phyloP scores from a whole-genome alignment of 2,113 vertebrate species.

The Pterocles orientalis region DNA sequence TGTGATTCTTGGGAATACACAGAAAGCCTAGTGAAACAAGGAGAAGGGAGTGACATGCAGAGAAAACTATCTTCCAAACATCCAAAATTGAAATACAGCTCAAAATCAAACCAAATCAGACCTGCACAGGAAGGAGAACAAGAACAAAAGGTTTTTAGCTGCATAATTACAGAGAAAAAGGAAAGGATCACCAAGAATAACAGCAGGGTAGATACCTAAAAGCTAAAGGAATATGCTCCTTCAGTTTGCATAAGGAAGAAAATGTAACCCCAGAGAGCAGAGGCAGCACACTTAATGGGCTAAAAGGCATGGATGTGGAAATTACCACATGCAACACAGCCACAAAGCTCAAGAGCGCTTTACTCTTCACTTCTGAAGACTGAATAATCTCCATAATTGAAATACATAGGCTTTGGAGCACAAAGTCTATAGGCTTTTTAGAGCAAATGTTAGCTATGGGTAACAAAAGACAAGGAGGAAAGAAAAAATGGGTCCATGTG shows the following conservation, averaged over 20 bases:
- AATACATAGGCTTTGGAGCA: neutral
- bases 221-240: neutral
- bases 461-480: neutral
- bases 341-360: neutral
- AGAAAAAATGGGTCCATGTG: constrained; percentile 16
- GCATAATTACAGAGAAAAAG: neutral
- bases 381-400: neutral
- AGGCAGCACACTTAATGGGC: neutral
- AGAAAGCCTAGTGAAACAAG: neutral
- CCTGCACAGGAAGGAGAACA: neutral
- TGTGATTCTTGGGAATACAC: neutral
- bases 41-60: neutral
- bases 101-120: neutral
- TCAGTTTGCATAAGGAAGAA: neutral
- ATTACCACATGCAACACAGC: neutral
- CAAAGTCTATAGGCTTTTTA: neutral
- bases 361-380: neutral
- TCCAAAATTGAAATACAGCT: neutral
- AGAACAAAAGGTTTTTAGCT: neutral
- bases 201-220: neutral
- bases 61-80: neutral
- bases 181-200: neutral
- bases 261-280: neutral
- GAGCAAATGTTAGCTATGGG: neutral
- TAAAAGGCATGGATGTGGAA: neutral